Conservation (phyloP, 2,113 vertebrate genomes). For the Pseudolaguvia tuberculata region DNA sequence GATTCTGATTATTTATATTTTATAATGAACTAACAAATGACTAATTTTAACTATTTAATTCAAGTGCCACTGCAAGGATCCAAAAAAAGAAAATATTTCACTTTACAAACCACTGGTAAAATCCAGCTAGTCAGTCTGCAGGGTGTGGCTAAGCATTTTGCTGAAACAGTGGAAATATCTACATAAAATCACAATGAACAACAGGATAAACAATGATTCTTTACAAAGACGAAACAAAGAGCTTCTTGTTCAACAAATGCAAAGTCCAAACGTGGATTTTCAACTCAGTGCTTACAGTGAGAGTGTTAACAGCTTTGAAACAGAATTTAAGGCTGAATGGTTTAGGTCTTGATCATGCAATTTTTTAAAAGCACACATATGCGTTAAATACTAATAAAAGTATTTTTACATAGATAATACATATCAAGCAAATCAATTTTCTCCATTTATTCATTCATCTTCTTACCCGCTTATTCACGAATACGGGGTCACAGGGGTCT, state of each 20-base stretch:
- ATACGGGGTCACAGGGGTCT: too few relatives aligned
- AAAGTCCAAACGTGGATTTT: constrained; percentile 22
- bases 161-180: constrained; percentile 22
- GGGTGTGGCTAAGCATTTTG: constrained; percentile 25
- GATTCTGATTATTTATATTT: too few relatives aligned
- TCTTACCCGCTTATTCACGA: too few relatives aligned
- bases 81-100: neutral
- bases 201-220: constrained; percentile 32
- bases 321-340: neutral
- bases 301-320: constrained; percentile 4
- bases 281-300: neutral
- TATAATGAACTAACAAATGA: too few relatives aligned
- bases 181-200: constrained; percentile 25
- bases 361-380: neutral
- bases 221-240: constrained; percentile 31
- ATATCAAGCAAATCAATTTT: too few relatives aligned
- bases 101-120: neutral
- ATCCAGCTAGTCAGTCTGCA: constrained; percentile 1
- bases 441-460: too few relatives aligned
- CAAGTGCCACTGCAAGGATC: neutral
- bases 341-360: neutral
- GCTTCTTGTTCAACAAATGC: constrained; percentile 10
- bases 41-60: neutral
- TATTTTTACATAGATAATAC: too few relatives aligned
- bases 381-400: neutral